Base-by-base conservation (phyloP, 37 sponge, comb jelly and placozoan species). In the Cladorhizidae sp. region DNA sequence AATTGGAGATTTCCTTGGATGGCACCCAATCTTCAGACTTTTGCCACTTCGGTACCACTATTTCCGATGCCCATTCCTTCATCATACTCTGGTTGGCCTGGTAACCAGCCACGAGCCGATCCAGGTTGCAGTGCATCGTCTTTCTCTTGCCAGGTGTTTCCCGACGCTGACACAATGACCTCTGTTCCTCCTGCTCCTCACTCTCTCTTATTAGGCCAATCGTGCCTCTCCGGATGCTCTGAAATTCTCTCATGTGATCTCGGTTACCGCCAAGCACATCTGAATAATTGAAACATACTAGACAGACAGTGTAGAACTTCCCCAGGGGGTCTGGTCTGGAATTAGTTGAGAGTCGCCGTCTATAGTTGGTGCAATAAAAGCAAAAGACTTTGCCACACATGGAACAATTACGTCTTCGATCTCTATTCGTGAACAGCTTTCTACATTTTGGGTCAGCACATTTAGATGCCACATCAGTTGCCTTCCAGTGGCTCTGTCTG, bases 361-460 rank as follows among this genome's bases (percentile, higher is more conserved):
- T 40, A 28, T 45, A 84, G 11, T 52, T 52, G 2, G 83, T 56
- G 43, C 89, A 88, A 1, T 45, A 12, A 18, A 64, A 72, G 41
- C 89, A 88, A 68, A 78, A 88, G 0, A 78, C 83, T 21, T 78
- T 49, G 2, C 83, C 83, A 67, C 89, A 88, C 89, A 88, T 78
- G 26, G 73, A 39, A 39, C 89, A 88, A 50, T 83, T 87, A 3
- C 57, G 18, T 21, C 84, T 50, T 18, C 74, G 17, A 40, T n/a
- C 25, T 9, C 26, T 67, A 1, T 50, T n/a, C 11, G 75, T 0
- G 52, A 87, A 80, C 38, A 36, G 26, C 52, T 68, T 74, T 14
- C 76, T 26, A 57, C 87, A 87, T 15, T 39, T 67, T 18, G 68
- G 58, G 35, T 75, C 70, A 41, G 59, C 72, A 65, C 87, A 87